Evolutionary conservation across 2,113 vertebrate species (phyloP).

Genomic region (Calypte anna): DNA sequence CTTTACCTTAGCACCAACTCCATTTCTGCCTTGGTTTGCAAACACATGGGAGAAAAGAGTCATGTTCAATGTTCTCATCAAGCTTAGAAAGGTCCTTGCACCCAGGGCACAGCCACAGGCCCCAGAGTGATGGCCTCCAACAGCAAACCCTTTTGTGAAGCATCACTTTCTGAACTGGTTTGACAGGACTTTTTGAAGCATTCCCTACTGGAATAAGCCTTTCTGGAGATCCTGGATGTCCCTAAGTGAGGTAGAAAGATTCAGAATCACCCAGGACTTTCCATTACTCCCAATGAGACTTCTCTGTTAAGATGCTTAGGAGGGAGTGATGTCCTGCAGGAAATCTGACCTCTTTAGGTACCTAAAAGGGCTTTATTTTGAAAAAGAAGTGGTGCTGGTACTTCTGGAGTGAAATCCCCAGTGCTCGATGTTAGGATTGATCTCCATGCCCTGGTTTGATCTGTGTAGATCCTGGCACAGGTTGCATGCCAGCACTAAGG

Average conservation of each 20-base stretch:
- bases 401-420: background rate
- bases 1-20: background rate
- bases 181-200: background rate
- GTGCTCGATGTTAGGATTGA: background rate
- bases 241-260: background rate
- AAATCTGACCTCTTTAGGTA: background rate
- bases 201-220: background rate
- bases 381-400: background rate
- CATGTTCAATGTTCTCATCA: background rate
- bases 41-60: background rate
- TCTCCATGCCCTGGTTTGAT: background rate
- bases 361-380: background rate
- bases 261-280: background rate
- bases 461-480: background rate
- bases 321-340: background rate
- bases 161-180: background rate
- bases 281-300: background rate
- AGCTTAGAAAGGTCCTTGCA: background rate
- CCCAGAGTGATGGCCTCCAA: accelerated
- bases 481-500: background rate
- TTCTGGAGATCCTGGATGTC: background rate
- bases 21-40: background rate
- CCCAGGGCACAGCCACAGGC: background rate
- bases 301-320: background rate
- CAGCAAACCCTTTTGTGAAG: background rate